Evolutionary conservation across 2,797 vertebrate genomes (phyloP), one percentile per base, ranked within the genome.

Genomic region (Melanotaenia boesemani): DNA sequence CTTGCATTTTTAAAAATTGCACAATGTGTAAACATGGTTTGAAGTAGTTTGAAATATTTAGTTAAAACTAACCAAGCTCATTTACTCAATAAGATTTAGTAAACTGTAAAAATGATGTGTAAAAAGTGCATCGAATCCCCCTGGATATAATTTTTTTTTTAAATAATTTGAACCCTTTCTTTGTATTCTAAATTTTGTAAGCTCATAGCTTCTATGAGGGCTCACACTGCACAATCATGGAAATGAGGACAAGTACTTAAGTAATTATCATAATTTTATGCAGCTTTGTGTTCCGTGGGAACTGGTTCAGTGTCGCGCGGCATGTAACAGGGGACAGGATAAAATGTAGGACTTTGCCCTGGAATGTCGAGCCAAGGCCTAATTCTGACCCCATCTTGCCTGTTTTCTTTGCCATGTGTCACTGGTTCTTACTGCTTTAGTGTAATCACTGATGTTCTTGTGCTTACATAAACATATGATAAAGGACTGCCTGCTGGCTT

Each of bases 191-290:
- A 10, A 86, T 87, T 84, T 78, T 74, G 41, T 64, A 54, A 80
- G 73, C 88, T 83, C 82, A 81, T 83, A 36, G 36, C 79, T 76
- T 48, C 58, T 80, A 65, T 76, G 67, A 81, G 77, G 73, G 72
- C 82, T 87, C 85, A 84, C 82, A 70, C 63, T 20, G 18, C 81
- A 89, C 72, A 88, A 85, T 91, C 89, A 90, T 90, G 92, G 83
- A 94, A 94, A 93, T 91, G 90, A 92, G 93, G 91, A 93, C 91
- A 92, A 93, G 87, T 90, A 86, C 88, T 91, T 90, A 92, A 93
- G 88, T 91, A 93, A 94, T 95, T 94, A 94, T 91, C 90, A 93
- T 94, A 93, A 94, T 93, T 94, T 92, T 92, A 93, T 94, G 92
- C 92, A 91, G 91, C 91, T 91, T 94, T 92, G 89, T 93, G 85